Percentiles rank a stretch among this genome's conserved stretches.
These are phyloP conservation scores for Dendropsophus ebraccatus DNA, from an alignment of 2,113 vertebrate genomes.

Conservation along the genomic window DNA sequence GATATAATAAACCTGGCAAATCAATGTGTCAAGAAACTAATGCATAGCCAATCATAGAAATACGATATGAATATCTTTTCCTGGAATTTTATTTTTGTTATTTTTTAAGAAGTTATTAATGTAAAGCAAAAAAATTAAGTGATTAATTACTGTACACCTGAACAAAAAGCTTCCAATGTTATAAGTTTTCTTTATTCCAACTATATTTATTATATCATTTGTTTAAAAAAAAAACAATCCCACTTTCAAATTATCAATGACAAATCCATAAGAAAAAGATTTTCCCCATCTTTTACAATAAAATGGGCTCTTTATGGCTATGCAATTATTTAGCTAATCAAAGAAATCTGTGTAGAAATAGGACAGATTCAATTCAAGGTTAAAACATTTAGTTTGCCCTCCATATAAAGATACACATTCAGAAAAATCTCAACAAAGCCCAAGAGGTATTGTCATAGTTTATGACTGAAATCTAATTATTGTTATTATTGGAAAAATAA, in stretches of 20 bases:
- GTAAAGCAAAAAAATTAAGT: not conserved
- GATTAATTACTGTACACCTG: not conserved
- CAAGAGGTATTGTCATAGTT: constrained; percentile 44
- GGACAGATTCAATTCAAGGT: constrained; percentile 24
- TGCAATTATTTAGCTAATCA: constrained; percentile 27
- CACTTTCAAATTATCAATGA: not conserved
- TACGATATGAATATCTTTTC: too few relatives aligned
- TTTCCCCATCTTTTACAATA: not conserved
- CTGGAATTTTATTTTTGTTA: too few relatives aligned
- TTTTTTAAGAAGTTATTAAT: not conserved
- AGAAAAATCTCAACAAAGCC: constrained; percentile 38
- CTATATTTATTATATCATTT: not conserved
- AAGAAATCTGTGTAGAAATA: constrained; percentile 20
- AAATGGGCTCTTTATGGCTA: constrained; percentile 2
- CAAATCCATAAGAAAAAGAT: constrained; percentile 2
- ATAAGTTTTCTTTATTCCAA: not conserved
- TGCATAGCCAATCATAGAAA: too few relatives aligned
- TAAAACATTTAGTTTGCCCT: constrained; percentile 15
- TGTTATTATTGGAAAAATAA: constrained; percentile 48
- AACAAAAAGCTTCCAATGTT: not conserved
- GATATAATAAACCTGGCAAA: too few relatives aligned
- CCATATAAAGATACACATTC: not conserved
- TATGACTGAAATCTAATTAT: constrained; percentile 47
- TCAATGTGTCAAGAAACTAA: too few relatives aligned
- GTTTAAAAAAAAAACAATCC: not conserved